Evolutionary conservation across 2,113 vertebrate species (phyloP).

Genomic region (Taxidea taxus): DNA sequence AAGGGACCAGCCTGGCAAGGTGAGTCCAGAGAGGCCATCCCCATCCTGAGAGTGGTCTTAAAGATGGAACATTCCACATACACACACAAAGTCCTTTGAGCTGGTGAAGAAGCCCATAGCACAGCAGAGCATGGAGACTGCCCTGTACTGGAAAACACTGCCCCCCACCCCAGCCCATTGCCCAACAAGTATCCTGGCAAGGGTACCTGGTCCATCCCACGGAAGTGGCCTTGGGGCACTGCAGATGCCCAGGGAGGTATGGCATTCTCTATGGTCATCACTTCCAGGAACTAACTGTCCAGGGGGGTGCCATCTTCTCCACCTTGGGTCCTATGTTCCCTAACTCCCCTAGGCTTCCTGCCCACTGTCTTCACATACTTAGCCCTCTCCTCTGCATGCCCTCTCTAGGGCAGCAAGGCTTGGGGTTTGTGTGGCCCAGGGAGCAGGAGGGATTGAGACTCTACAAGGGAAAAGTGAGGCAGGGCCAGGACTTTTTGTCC

Average conservation of each 20-base stretch:
- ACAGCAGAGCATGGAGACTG: slow-evolving; percentile 90
- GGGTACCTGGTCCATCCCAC: slow-evolving; percentile 87
- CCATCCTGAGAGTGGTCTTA: slow-evolving; percentile 88
- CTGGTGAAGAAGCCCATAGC: slow-evolving; percentile 51
- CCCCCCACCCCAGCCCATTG: background rate
- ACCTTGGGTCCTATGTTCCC: background rate
- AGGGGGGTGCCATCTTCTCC: background rate
- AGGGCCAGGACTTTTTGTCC: background rate
- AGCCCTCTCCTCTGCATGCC: background rate
- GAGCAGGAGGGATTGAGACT: background rate
- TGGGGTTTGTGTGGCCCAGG: background rate
- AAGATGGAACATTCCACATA: slow-evolving; percentile 90
- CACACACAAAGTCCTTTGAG: slow-evolving; percentile 92
- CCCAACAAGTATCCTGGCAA: slow-evolving; percentile 81
- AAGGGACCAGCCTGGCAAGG: slow-evolving; percentile 93
- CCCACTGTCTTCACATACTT: background rate
- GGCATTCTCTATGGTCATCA: slow-evolving; percentile 93
- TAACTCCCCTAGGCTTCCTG: background rate
- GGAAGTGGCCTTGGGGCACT: slow-evolving; percentile 95
- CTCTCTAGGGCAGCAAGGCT: background rate
- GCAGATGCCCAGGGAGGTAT: slow-evolving; percentile 92
- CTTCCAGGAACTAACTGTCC: slow-evolving; percentile 88
- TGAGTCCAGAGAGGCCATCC: slow-evolving; percentile 90
- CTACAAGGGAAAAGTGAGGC: background rate
- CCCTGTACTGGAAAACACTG: slow-evolving; percentile 96